Percentiles rank a stretch among this genome's conserved stretches.
Evolutionary conservation across 1,140 invertebrate species (phyloP).

Genomic region (Mesaphorura yosii): DNA sequence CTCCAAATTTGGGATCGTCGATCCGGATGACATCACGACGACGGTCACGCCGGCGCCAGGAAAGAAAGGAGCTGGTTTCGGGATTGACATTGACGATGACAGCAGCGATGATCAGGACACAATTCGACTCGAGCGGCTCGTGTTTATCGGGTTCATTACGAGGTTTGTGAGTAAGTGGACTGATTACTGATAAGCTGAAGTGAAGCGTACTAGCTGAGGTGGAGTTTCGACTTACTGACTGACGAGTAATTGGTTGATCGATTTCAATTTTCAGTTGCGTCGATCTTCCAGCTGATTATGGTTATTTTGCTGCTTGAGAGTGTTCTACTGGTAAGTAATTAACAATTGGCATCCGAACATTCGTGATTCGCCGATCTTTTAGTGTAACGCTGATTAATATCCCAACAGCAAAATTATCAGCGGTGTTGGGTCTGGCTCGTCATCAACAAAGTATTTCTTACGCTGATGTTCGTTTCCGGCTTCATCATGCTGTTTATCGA

Average conservation of each 20-base stretch:
- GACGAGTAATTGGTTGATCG: too few species aligned
- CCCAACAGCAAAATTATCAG: constrained; percentile 1
- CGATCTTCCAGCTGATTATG: constrained; percentile 1
- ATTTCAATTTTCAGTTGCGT: constrained; percentile 2
- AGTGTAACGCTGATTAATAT: neutral
- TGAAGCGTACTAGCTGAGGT: neutral
- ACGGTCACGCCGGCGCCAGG: too few species aligned
- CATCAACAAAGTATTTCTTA: neutral
- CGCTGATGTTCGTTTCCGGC: neutral
- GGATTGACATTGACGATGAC: too few species aligned
- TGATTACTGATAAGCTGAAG: neutral
- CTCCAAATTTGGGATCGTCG: too few species aligned
- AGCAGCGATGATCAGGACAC: neutral
- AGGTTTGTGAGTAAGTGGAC: neutral
- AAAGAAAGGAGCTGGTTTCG: too few species aligned
- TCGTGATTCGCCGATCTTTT: neutral
- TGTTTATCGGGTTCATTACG: constrained; percentile 2
- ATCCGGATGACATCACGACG: too few species aligned
- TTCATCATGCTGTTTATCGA: constrained; percentile 4
- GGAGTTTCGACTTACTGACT: too few species aligned
- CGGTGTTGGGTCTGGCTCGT: constrained; percentile 1
- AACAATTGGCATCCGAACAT: neutral
- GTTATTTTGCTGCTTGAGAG: neutral
- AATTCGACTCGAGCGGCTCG: neutral
- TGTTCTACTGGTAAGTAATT: neutral